phyloP scores from a whole-genome alignment of 2,888 invertebrate genomes.

The Sinotaia quadrata region DNA sequence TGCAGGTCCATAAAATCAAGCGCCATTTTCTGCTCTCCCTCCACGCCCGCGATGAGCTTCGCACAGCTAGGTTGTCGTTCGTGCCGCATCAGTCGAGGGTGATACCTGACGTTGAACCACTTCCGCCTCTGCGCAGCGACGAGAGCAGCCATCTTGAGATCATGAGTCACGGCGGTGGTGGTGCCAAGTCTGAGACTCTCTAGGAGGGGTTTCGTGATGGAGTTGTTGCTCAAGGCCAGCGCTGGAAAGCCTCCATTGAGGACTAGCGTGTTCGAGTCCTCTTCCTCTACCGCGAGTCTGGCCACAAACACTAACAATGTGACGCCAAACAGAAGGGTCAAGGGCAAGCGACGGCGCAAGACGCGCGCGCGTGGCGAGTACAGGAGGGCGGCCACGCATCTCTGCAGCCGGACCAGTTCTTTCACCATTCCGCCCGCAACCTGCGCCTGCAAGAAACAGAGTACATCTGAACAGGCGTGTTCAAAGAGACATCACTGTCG shows the following conservation, averaged over 20 bases:
- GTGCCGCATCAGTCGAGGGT: neutral
- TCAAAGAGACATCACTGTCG: no score
- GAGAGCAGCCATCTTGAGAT: slow-evolving; percentile 8
- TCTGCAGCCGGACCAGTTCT: neutral
- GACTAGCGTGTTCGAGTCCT: slow-evolving; percentile 21
- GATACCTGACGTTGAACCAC: slow-evolving; percentile 2
- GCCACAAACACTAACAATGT: slow-evolving; percentile 18
- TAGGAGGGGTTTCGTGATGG: neutral
- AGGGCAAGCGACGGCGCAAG: slow-evolving; percentile 3
- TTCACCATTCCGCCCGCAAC: neutral
- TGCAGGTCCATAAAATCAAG: slow-evolving; percentile 23
- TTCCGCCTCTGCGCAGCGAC: slow-evolving; percentile 7
- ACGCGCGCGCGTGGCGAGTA: neutral
- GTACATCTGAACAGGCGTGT: no score
- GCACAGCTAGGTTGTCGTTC: slow-evolving; percentile 27
- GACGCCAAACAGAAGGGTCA: slow-evolving; percentile 1
- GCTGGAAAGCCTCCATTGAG: slow-evolving; percentile 17
- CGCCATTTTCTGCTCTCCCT: slow-evolving; percentile 15
- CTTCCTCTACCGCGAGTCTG: slow-evolving; percentile 10
- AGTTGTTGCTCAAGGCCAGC: neutral
- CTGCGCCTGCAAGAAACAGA: no score
- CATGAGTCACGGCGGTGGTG: neutral
- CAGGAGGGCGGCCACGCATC: neutral
- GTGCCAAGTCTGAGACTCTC: neutral
- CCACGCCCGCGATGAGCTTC: slow-evolving; percentile 23